phyloP scores from a whole-genome alignment of 2,113 vertebrate genomes.

The Psilopsiagon aurifrons region DNA sequence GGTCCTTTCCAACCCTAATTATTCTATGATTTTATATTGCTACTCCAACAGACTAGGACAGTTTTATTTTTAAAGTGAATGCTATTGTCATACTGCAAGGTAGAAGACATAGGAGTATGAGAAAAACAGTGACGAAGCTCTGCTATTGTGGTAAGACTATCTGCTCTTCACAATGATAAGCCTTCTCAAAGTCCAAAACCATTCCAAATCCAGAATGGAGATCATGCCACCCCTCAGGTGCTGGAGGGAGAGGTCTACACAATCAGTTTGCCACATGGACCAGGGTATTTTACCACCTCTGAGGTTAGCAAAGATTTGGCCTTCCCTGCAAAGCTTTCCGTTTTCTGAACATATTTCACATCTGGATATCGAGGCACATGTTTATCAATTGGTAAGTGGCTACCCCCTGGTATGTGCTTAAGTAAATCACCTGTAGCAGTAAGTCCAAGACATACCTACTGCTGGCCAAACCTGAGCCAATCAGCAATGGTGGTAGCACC shows the following conservation, averaged over 20 bases:
- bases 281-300: not conserved
- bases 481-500: not conserved
- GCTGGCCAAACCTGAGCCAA: not conserved
- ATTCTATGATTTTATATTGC: not conserved
- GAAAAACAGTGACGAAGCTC: not conserved
- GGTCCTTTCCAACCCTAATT: not conserved
- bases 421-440: not conserved
- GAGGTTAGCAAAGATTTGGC: not conserved
- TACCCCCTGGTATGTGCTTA: not conserved
- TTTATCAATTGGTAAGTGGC: not conserved
- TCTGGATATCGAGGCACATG: not conserved
- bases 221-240: no score
- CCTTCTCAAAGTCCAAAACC: not conserved
- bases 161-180: not conserved
- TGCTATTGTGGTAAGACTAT: not conserved
- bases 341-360: not conserved
- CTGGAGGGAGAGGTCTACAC: not conserved
- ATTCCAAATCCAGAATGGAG: not conserved
- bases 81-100: not conserved
- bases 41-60: not conserved
- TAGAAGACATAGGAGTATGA: not conserved
- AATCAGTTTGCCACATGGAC: not conserved
- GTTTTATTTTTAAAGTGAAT: not conserved
- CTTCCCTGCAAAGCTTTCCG: not conserved
- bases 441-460: not conserved